Conservation (phyloP, 2,888 invertebrate genomes). For the Elmis aenea region DNA sequence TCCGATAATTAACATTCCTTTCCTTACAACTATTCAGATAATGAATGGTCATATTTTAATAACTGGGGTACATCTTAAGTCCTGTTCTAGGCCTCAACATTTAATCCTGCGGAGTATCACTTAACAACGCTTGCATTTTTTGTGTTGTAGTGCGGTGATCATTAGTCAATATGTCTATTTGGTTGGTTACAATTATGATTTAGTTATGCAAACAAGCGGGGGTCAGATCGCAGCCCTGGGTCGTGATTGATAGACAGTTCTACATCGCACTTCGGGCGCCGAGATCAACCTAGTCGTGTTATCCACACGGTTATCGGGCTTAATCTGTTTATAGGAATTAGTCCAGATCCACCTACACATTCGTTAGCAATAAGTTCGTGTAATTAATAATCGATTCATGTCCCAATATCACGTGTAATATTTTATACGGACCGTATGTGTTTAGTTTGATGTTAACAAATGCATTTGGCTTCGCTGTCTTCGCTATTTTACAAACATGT, state of each 20-base stretch:
- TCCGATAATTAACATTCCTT: no score
- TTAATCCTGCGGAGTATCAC: conserved; percentile 19
- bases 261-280: conserved; percentile 42
- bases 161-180: conserved; percentile 47
- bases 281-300: conserved; percentile 21
- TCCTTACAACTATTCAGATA: no score
- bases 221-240: conserved; percentile 35
- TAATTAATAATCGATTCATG: no score
- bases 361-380: no score
- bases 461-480: no score
- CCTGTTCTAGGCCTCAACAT: background rate
- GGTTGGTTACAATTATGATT: conserved; percentile 46
- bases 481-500: no score
- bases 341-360: no score
- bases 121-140: conserved; percentile 30
- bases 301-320: background rate
- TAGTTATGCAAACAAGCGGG: conserved; percentile 48
- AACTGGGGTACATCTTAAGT: background rate
- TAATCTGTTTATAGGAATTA: no score
- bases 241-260: conserved; percentile 42
- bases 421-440: no score
- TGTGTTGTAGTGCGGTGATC: conserved; percentile 36
- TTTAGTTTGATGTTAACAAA: no score
- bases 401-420: no score
- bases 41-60: no score